A percentile compares a stretch with the other conserved stretches of the same genome.
These are phyloP conservation scores for Petaurus breviceps DNA, from an alignment of 2,113 vertebrate species.

Conservation along the genomic window DNA sequence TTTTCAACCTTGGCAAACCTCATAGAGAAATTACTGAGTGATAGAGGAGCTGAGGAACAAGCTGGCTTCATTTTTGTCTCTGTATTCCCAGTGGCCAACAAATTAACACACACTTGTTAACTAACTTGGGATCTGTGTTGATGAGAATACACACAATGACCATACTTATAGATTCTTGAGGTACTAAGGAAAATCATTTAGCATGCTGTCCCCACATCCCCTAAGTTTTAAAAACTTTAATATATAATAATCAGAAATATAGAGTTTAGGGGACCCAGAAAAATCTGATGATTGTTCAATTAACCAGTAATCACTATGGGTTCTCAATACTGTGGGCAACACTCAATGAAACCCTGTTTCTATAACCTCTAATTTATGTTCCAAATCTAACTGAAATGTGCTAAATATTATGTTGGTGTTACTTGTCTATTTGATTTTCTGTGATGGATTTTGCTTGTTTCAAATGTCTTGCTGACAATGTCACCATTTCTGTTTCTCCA, in stretches of 20 bases:
- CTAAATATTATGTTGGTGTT: accelerated
- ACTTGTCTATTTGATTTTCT: not conserved
- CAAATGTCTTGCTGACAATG: accelerated
- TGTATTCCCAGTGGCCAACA: not conserved
- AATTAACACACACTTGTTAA: not conserved
- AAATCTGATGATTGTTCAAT: not conserved
- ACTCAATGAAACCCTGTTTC: not conserved
- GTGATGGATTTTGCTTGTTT: not conserved
- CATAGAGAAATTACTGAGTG: not conserved
- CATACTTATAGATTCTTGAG: not conserved
- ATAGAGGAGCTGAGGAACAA: not conserved
- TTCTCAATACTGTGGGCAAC: accelerated
- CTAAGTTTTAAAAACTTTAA: not conserved
- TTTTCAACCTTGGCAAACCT: not conserved
- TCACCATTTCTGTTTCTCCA: not conserved
- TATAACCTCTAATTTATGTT: accelerated
- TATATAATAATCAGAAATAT: not conserved
- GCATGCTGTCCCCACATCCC: not conserved
- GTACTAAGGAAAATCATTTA: not conserved
- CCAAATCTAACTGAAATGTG: accelerated
- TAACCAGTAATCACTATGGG: not conserved
- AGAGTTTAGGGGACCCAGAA: not conserved
- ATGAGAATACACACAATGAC: not conserved
- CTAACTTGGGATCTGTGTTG: not conserved
- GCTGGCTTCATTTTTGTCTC: not conserved